Percentiles rank a stretch among this genome's conserved stretches.
These are phyloP conservation scores for Euspilapteryx auroguttella DNA, from an alignment of 2,888 invertebrate species.

Conservation along the genomic window DNA sequence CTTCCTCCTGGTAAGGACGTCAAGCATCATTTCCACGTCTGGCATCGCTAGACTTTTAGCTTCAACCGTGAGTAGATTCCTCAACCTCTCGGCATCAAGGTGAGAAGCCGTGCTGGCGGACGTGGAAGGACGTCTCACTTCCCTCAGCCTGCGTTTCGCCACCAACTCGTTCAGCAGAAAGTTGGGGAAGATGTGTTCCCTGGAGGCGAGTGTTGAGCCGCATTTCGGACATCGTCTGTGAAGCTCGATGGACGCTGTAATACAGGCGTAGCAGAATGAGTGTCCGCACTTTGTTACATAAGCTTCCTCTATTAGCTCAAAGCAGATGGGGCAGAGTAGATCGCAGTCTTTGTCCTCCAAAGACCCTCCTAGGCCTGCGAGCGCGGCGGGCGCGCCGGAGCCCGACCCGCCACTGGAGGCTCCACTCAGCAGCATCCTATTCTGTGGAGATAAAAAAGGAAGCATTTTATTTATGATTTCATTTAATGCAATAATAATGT, in stretches of 20 bases:
- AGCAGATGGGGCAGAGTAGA: slow-evolving; percentile 79
- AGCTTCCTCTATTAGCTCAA: slow-evolving; percentile 86
- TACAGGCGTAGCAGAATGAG: slow-evolving; percentile 86
- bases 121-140: slow-evolving; percentile 7
- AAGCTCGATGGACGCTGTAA: slow-evolving; percentile 83
- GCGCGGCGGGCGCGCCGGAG: slow-evolving; percentile 37
- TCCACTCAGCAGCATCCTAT: slow-evolving; percentile 21
- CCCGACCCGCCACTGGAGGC: slow-evolving; percentile 31
- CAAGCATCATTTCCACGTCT: slow-evolving; percentile 81
- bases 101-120: slow-evolving; percentile 16
- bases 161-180: slow-evolving; percentile 78
- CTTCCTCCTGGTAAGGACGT: slow-evolving; percentile 77
- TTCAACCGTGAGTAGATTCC: slow-evolving; percentile 68
- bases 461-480: too few species aligned
- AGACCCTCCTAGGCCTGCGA: slow-evolving; percentile 66
- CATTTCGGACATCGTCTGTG: slow-evolving; percentile 84
- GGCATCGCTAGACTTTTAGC: slow-evolving; percentile 73
- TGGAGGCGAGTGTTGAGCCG: slow-evolving; percentile 68
- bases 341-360: slow-evolving; percentile 70
- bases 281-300: slow-evolving; percentile 92
- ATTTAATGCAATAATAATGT: too few species aligned
- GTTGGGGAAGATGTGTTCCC: slow-evolving; percentile 82
- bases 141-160: slow-evolving; percentile 5
- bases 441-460: too few species aligned
- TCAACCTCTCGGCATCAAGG: slow-evolving; percentile 46